Percentiles rank a stretch among this genome's conserved stretches.
Evolutionary conservation across 2,888 invertebrate genomes (phyloP).

Genomic region (Anarsia innoxiella): DNA sequence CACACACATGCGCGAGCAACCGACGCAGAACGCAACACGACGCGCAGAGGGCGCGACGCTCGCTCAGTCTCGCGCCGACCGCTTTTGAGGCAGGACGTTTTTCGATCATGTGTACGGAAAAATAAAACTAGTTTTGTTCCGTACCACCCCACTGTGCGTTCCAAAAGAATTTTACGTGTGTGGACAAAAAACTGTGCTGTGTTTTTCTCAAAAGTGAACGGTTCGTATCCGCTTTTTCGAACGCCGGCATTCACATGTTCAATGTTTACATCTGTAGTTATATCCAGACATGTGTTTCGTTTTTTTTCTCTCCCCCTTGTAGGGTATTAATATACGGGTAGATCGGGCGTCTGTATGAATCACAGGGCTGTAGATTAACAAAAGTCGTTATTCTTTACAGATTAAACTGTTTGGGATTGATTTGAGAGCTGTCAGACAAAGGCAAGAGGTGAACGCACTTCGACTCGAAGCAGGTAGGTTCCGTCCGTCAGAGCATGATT

Average conservation of each 20-base stretch:
- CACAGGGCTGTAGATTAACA: slow-evolving; percentile 59
- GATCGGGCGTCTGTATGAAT: slow-evolving; percentile 45
- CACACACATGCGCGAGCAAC: slow-evolving; percentile 46
- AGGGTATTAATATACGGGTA: slow-evolving; percentile 54
- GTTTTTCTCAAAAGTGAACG: slow-evolving; percentile 54
- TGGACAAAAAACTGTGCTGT: slow-evolving; percentile 60
- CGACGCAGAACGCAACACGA: slow-evolving; percentile 30
- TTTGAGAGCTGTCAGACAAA: slow-evolving; percentile 68
- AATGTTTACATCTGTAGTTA: slow-evolving; percentile 62
- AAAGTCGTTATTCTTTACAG: slow-evolving; percentile 71
- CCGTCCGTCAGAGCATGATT: background rate
- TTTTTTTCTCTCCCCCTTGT: slow-evolving; percentile 44
- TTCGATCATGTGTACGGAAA: slow-evolving; percentile 57
- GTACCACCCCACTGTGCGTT: slow-evolving; percentile 54
- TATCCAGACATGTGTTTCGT: slow-evolving; percentile 49
- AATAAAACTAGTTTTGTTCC: slow-evolving; percentile 70
- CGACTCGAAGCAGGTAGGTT: slow-evolving; percentile 61
- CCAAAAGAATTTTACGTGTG: slow-evolving; percentile 51
- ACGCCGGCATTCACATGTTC: slow-evolving; percentile 43
- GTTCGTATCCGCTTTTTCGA: slow-evolving; percentile 52
- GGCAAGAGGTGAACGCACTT: slow-evolving; percentile 67
- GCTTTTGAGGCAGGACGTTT: slow-evolving; percentile 48
- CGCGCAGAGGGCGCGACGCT: slow-evolving; percentile 55
- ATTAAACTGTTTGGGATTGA: slow-evolving; percentile 65
- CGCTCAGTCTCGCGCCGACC: slow-evolving; percentile 75